phyloP scores from a whole-genome alignment of 2,888 invertebrate genomes.

The Pedicia rivosa region DNA sequence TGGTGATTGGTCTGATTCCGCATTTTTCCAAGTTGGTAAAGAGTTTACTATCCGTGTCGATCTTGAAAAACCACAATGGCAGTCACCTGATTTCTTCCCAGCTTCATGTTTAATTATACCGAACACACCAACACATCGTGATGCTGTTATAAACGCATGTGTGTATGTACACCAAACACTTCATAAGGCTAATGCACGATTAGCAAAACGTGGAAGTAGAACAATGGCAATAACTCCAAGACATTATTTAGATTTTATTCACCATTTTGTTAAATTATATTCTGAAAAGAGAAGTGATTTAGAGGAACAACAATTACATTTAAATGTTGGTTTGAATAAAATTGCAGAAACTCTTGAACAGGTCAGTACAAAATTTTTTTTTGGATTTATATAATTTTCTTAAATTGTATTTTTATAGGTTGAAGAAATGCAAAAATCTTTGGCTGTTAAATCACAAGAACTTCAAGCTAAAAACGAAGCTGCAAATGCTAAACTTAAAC shows the following conservation, averaged over 20 bases:
- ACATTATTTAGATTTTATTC: conserved; percentile 97
- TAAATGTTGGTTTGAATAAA: conserved; percentile 96
- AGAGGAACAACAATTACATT: conserved; percentile 95
- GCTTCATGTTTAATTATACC: conserved; percentile 65
- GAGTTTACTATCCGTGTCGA: conserved; percentile 95
- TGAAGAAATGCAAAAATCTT: conserved; percentile 96
- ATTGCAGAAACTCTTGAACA: conserved; percentile 99
- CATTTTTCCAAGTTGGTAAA: conserved; percentile 86
- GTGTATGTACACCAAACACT: conserved; percentile 97
- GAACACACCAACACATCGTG: conserved; percentile 66
- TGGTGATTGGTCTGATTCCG: conserved; percentile 98
- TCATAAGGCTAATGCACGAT: conserved; percentile 81
- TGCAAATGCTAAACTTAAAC: conserved; percentile 95
- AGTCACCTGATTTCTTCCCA: conserved; percentile 80
- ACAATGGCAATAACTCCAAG: conserved; percentile 97
- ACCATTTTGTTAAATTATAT: conserved; percentile 95
- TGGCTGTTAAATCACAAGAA: conserved; percentile 91
- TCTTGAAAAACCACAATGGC: conserved; percentile 74
- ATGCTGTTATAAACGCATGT: conserved; percentile 96
- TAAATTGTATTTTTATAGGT: too few species aligned
- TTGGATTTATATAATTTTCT: too few species aligned
- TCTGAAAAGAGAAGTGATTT: conserved; percentile 95
- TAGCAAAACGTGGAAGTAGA: conserved; percentile 82
- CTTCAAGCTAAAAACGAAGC: conserved; percentile 96
- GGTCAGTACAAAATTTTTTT: too few species aligned